Evolutionary conservation across 2,888 invertebrate genomes (phyloP).

Genomic region (Pseudococcus longispinus): DNA sequence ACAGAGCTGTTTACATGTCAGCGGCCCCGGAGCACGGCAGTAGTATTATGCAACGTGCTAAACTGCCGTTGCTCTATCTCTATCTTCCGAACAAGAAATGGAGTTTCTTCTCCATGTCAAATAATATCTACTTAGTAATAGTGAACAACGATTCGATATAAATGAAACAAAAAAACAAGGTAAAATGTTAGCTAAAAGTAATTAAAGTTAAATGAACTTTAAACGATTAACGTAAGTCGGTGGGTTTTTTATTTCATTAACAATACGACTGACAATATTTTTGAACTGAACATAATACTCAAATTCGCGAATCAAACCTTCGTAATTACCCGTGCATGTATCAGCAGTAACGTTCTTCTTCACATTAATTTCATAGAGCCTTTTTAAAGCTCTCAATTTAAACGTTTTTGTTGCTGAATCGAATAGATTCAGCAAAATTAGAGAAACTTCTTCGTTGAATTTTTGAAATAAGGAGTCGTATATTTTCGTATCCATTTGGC

Average conservation of each 20-base stretch:
- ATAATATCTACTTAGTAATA: no score
- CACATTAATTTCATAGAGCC: neutral
- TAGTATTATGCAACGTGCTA: no score
- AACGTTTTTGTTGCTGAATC: neutral
- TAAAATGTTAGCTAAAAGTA: no score
- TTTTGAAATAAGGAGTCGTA: neutral
- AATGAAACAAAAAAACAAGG: no score
- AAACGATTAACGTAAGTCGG: neutral
- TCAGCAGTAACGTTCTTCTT: neutral
- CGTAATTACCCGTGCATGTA: neutral
- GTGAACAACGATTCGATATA: no score
- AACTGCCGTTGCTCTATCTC: no score
- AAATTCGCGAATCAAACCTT: neutral
- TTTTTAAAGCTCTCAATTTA: neutral
- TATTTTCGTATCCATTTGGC: neutral
- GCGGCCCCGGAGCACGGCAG: no score
- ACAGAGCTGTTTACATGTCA: no score
- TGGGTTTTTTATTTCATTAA: neutral
- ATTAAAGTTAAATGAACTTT: neutral
- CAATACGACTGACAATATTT: neutral
- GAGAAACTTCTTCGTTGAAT: neutral
- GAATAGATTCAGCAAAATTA: neutral
- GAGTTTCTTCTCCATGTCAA: no score
- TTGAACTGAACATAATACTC: neutral
- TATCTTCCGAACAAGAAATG: no score